Evolutionary conservation across 1,140 invertebrate genomes (phyloP).

Genomic region (Liolophura sinensis): DNA sequence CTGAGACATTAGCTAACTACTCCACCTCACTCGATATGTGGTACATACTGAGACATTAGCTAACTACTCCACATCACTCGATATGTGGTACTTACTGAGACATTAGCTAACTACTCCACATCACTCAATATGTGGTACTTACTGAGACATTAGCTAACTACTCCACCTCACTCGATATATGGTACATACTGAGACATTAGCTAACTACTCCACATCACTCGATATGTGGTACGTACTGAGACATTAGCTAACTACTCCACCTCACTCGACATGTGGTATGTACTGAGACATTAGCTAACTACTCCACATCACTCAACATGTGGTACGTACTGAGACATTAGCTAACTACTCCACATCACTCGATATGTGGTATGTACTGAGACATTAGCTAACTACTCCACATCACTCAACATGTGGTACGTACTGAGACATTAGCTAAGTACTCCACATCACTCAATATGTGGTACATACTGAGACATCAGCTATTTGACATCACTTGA

Average conservation of each 20-base stretch:
- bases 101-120: not conserved
- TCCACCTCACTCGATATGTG: constrained; percentile 60
- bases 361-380: constrained; percentile 78
- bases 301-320: constrained; percentile 66
- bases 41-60: constrained; percentile 64
- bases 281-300: constrained; percentile 77
- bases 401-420: constrained; percentile 84
- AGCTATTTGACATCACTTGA: not conserved
- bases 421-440: constrained; percentile 73
- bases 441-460: constrained; percentile 90
- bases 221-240: not conserved
- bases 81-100: constrained; percentile 78
- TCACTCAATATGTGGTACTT: not conserved
- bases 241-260: constrained; percentile 84
- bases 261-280: constrained; percentile 81
- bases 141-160: not conserved
- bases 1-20: constrained; percentile 83
- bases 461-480: constrained; percentile 66
- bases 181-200: not conserved
- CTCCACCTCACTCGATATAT: not conserved
- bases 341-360: constrained; percentile 86
- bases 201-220: not conserved
- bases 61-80: constrained; percentile 84
- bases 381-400: constrained; percentile 89
- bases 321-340: not conserved